Evolutionary conservation across 2,797 vertebrate species (phyloP).

Genomic region (Bovichtus diacanthus): DNA sequence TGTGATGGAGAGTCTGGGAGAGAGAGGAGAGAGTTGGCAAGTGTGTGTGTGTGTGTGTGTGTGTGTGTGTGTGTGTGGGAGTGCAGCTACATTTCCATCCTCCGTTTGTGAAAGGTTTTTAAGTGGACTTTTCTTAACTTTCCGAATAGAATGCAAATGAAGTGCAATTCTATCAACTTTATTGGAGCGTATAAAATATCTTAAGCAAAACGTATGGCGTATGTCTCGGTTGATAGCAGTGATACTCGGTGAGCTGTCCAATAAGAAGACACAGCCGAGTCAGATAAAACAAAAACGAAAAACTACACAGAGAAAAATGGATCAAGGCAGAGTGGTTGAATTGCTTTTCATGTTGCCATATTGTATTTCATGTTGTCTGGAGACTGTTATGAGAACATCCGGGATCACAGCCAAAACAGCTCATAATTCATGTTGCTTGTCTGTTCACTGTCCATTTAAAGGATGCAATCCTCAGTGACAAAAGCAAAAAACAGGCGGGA

Average conservation of each 20-base stretch:
- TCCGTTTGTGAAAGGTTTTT: conserved; percentile 29
- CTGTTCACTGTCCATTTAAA: conserved; percentile 22
- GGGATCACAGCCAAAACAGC: conserved; percentile 34
- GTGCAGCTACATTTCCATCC: conserved; percentile 32
- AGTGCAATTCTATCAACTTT: conserved; percentile 21
- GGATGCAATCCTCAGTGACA: conserved; percentile 11
- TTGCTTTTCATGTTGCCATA: conserved; percentile 3
- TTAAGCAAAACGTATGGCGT: neutral
- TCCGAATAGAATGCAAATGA: conserved; percentile 43
- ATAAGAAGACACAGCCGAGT: neutral
- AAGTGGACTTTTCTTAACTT: conserved; percentile 28
- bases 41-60: too few relatives aligned
- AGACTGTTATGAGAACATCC: conserved; percentile 22
- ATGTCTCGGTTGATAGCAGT: neutral
- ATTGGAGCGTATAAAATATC: conserved; percentile 14
- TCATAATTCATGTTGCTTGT: conserved; percentile 41
- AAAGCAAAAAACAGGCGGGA: conserved; percentile 26
- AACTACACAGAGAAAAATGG: neutral
- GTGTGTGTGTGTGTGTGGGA: too few relatives aligned
- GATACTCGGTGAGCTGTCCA: neutral
- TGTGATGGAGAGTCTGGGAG: conserved; percentile 13
- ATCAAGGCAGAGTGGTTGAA: conserved; percentile 4
- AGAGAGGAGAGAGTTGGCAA: conserved; percentile 31
- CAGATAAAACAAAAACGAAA: neutral
- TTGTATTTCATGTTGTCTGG: conserved; percentile 32